These are phyloP conservation scores for Heliconius charithonia DNA, from an alignment of 2,888 invertebrate genomes.

Conservation along the genomic window DNA sequence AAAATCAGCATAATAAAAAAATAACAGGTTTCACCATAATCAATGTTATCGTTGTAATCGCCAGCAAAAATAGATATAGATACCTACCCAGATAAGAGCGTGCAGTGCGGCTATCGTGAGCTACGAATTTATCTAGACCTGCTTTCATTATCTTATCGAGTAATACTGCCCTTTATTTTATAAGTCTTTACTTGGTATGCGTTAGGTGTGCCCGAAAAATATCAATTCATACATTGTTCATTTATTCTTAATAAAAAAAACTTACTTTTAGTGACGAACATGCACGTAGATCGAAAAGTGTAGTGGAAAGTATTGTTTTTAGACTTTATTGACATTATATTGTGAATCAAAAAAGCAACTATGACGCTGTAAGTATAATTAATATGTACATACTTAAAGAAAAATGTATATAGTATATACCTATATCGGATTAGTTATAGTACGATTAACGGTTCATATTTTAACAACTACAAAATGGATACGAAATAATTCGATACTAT, in stretches of 20 bases:
- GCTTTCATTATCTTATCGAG: constrained; percentile 81
- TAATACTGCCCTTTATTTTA: constrained; percentile 75
- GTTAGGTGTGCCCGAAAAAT: constrained; percentile 59
- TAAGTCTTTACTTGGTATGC: constrained; percentile 60
- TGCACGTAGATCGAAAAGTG: constrained; percentile 24
- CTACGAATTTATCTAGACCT: constrained; percentile 82
- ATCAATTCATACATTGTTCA: constrained; percentile 3
- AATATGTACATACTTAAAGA: background rate
- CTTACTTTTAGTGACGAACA: constrained; percentile 5
- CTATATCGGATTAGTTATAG: background rate
- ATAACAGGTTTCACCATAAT: constrained; percentile 58
- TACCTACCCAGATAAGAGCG: constrained; percentile 55
- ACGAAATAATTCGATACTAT: background rate
- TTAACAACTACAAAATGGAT: background rate
- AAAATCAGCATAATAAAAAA: constrained; percentile 27
- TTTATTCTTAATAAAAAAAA: background rate
- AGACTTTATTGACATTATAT: background rate
- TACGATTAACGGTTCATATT: background rate
- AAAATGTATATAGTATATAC: background rate
- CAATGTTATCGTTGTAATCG: constrained; percentile 73
- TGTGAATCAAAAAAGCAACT: background rate
- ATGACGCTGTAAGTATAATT: constrained; percentile 26
- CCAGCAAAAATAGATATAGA: constrained; percentile 64
- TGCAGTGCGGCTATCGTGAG: constrained; percentile 66
- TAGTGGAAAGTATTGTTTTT: background rate